These are phyloP conservation scores for Fistularia commersonii DNA, from an alignment of 2,797 vertebrate species.

Conservation along the genomic window DNA sequence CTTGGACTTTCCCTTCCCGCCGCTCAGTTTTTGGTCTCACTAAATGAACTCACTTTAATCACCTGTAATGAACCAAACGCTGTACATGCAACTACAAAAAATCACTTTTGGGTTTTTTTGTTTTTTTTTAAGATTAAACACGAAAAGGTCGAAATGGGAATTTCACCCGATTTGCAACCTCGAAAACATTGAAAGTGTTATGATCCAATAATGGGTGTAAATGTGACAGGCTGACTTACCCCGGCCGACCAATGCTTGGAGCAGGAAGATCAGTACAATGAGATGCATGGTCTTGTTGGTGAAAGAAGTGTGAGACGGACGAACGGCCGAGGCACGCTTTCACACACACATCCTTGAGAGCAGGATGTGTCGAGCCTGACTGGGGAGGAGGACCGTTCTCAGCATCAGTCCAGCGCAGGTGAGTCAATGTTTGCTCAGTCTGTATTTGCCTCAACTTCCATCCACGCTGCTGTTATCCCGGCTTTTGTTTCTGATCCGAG, in stretches of 20 bases:
- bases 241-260: not conserved
- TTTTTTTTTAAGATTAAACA: too few species aligned
- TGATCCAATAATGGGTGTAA: not conserved
- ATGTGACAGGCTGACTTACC: slow-evolving; percentile 43
- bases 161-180: too few species aligned
- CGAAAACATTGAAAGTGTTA: not conserved
- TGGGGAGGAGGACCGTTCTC: slow-evolving; percentile 38
- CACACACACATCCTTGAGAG: slow-evolving; percentile 60
- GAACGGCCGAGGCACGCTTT: slow-evolving; percentile 14
- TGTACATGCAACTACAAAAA: too few species aligned
- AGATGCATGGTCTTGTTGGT: slow-evolving; percentile 53
- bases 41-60: too few species aligned
- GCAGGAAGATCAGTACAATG: slow-evolving; percentile 34
- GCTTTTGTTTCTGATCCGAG: too few species aligned
- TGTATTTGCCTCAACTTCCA: slow-evolving; percentile 22
- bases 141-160: slow-evolving; percentile 34
- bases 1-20: too few species aligned
- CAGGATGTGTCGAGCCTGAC: slow-evolving; percentile 55
- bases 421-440: slow-evolving; percentile 56
- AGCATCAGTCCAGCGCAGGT: slow-evolving; percentile 6
- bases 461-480: not conserved
- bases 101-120: too few species aligned
- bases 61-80: too few species aligned
- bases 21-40: too few species aligned
- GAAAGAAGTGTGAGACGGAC: slow-evolving; percentile 22